Evolutionary conservation across 2,888 invertebrate genomes (phyloP).

Genomic region (Penaeus monodon): DNA sequence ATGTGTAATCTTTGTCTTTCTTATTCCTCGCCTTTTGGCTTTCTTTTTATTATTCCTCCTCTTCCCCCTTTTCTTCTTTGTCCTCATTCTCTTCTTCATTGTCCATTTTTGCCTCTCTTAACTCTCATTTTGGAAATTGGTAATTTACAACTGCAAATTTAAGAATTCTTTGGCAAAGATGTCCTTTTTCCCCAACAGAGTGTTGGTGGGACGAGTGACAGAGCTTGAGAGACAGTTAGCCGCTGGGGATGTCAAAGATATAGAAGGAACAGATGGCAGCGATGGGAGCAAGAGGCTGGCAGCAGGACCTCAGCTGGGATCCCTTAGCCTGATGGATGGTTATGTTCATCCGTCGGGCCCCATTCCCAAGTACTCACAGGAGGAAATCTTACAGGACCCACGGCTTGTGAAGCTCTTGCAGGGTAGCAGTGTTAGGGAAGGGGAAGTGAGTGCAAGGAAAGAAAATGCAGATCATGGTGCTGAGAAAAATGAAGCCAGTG

Average conservation of each 20-base stretch:
- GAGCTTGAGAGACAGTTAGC: slow-evolving; percentile 45
- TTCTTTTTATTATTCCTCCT: no score
- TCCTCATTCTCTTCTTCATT: no score
- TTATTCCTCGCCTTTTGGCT: slow-evolving; percentile 25
- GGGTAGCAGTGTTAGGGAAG: background rate
- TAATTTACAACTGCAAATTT: no score
- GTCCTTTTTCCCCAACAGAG: slow-evolving; percentile 20
- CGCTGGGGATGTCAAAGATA: background rate
- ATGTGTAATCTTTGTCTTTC: background rate
- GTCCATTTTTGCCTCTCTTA: no score
- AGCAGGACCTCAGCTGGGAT: slow-evolving; percentile 25
- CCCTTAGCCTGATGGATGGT: slow-evolving; percentile 49
- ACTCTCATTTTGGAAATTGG: no score
- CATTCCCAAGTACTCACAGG: slow-evolving; percentile 26
- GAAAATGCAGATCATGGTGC: background rate
- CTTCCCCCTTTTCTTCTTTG: no score
- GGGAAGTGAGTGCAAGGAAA: background rate
- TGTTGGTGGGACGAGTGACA: slow-evolving; percentile 34
- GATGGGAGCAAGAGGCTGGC: background rate
- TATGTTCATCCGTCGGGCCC: slow-evolving; percentile 51
- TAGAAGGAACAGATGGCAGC: background rate
- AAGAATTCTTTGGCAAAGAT: no score
- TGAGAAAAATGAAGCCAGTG: background rate
- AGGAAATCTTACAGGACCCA: slow-evolving; percentile 31
- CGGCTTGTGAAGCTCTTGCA: slow-evolving; percentile 14